These are phyloP conservation scores for Bradysia coprophila DNA, from an alignment of 1,140 invertebrate genomes.

Conservation along the genomic window DNA sequence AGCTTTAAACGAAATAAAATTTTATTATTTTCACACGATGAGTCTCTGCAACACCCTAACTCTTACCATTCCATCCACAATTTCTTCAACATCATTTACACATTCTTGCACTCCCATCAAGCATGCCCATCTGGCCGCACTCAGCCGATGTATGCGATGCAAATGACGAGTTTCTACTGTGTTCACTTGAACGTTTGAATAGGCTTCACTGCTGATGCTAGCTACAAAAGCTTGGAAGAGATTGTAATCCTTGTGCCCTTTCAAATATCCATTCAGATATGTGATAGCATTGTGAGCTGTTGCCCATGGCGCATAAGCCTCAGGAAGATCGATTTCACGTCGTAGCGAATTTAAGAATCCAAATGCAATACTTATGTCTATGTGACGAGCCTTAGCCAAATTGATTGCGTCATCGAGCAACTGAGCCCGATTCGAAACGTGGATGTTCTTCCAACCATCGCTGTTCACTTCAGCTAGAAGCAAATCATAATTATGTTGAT, in stretches of 20 bases:
- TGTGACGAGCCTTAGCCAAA: constrained; percentile 34
- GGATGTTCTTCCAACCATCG: constrained; percentile 28
- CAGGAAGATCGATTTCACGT: constrained; percentile 32
- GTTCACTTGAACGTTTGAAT: not conserved
- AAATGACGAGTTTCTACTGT: not conserved
- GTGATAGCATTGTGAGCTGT: constrained; percentile 14
- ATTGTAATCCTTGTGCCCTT: not conserved
- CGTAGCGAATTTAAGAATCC: constrained; percentile 31
- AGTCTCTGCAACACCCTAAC: no score
- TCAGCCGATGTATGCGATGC: not conserved
- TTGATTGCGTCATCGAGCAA: constrained; percentile 56
- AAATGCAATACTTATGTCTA: constrained; percentile 25
- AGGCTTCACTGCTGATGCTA: not conserved
- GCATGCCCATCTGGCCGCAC: not conserved
- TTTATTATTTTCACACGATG: no score
- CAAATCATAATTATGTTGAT: constrained; percentile 26
- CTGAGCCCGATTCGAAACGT: constrained; percentile 52
- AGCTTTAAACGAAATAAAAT: no score
- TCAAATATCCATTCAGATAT: not conserved
- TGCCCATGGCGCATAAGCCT: constrained; percentile 42
- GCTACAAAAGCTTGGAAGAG: not conserved
- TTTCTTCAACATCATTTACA: not conserved
- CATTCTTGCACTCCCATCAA: not conserved
- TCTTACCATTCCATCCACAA: no score
- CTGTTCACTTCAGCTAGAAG: constrained; percentile 28